Conservation (phyloP, 2,888 invertebrate species). For the Cryptus armator region DNA sequence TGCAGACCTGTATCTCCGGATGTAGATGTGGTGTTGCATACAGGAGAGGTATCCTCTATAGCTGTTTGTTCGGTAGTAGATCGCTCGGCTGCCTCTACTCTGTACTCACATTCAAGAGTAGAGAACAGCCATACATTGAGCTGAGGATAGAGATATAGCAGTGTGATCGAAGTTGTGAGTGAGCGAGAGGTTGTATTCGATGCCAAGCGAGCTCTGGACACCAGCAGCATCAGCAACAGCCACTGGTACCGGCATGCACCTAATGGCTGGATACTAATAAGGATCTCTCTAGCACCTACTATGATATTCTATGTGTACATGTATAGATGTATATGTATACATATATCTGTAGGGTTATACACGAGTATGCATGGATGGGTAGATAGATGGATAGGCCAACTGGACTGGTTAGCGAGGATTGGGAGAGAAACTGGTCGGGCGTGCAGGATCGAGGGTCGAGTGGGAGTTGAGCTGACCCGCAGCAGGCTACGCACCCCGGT, state of each 20-base stretch:
- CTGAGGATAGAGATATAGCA: conserved; percentile 29
- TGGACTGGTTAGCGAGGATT: conserved; percentile 54
- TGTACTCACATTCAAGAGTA: conserved; percentile 41
- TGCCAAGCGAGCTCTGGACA: conserved; percentile 40
- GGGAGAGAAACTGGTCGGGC: conserved; percentile 37
- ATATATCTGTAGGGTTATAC: conserved; percentile 12
- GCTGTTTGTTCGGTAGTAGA: conserved; percentile 6
- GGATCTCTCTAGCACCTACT: conserved; percentile 51
- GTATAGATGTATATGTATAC: not conserved
- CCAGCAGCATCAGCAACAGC: conserved; percentile 35
- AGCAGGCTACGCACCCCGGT: conserved; percentile 27
- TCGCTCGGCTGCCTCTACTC: conserved; percentile 18
- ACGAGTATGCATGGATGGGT: conserved; percentile 2
- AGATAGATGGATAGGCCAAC: conserved; percentile 37
- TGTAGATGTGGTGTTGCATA: conserved; percentile 49
- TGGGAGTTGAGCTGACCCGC: conserved; percentile 23
- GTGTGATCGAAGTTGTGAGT: conserved; percentile 56
- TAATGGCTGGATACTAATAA: conserved; percentile 67
- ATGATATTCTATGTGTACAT: not conserved
- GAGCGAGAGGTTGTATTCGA: conserved; percentile 29
- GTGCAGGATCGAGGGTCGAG: conserved; percentile 54
- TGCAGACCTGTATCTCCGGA: conserved; percentile 39
- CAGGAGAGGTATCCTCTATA: conserved; percentile 36
- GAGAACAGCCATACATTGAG: conserved; percentile 27
- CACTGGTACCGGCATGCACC: conserved; percentile 45